Base-by-base conservation (phyloP, 2,888 invertebrate genomes). In the Clistopyga incitator region DNA sequence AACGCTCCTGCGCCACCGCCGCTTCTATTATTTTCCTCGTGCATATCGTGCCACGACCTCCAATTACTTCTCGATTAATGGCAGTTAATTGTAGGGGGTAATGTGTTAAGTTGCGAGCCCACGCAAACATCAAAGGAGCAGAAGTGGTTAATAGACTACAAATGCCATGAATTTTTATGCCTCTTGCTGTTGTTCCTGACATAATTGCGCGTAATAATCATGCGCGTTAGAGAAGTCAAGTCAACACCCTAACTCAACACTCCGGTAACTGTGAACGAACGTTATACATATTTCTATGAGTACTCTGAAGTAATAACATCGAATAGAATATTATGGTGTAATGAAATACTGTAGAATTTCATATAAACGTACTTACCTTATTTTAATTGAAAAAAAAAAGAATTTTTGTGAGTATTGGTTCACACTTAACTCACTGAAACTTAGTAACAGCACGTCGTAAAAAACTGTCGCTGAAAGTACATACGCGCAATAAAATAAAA, bases 51-150 rank as follows among this genome's bases (percentile, higher is more conserved):
- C 18, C 64, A 18, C 38, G 38, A 42, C 64, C 64, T 38, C 38
- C 64, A 38, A 64, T 64, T 64, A 64, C 42, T 64, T 18, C 20
- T 64, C 64, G 64, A 64, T 64, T 64, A 38, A 64, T 64, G 34
- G 15, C 10, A 18, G 18, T 42, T 38, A 64, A 64, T 64, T 64
- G 34, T 20, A 18, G 18, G 38, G 64, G 20, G 64, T 42, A 11
- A 64, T 18, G 64, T 38, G 64, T 38, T 64, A 64, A 64, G 20
- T 38, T 42, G 64, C 38, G 38, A 18, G 38, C 38, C 64, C 64
- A 20, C 64, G 38, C 64, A 10, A 64, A 20, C 38, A 38, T 38
- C 38, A 38, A 38, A 64, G 64, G 18, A 64, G 42, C 64, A 64
- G 11, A 20, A 64, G 38, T 38, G 64, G 38, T 42, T 64, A 38